Evolutionary conservation across 2,797 vertebrate species (phyloP).

Genomic region (Lithobates pipiens): DNA sequence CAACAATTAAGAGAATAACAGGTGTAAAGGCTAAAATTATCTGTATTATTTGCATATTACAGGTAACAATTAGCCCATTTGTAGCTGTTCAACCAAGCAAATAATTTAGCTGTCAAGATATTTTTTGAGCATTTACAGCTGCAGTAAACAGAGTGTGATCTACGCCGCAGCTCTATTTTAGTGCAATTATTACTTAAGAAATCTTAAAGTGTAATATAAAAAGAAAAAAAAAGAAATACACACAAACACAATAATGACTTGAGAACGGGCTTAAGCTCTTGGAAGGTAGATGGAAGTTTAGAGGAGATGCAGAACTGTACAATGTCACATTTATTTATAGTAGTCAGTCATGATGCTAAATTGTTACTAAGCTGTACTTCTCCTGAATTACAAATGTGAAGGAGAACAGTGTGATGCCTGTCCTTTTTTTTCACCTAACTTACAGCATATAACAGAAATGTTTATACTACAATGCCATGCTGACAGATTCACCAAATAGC

Average conservation of each 20-base stretch:
- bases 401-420: neutral
- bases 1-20: neutral
- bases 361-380: neutral
- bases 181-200: constrained; percentile 8
- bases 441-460: neutral
- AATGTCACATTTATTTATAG: neutral
- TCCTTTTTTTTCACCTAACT: neutral
- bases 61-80: constrained; percentile 43
- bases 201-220: neutral
- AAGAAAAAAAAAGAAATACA: neutral
- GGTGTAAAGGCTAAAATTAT: constrained; percentile 7
- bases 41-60: constrained; percentile 24
- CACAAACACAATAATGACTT: neutral
- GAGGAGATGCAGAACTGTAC: neutral
- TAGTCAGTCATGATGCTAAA: neutral
- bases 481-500: neutral
- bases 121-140: neutral
- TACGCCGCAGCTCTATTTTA: constrained; percentile 12
- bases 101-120: constrained; percentile 51
- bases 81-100: constrained; percentile 42
- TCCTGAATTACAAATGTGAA: neutral
- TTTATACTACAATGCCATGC: neutral
- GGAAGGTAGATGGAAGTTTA: neutral
- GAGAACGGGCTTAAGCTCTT: neutral
- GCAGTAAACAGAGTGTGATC: constrained; percentile 17